Evolutionary conservation across 2,888 invertebrate genomes (phyloP).

Genomic region (Volucella inanis): DNA sequence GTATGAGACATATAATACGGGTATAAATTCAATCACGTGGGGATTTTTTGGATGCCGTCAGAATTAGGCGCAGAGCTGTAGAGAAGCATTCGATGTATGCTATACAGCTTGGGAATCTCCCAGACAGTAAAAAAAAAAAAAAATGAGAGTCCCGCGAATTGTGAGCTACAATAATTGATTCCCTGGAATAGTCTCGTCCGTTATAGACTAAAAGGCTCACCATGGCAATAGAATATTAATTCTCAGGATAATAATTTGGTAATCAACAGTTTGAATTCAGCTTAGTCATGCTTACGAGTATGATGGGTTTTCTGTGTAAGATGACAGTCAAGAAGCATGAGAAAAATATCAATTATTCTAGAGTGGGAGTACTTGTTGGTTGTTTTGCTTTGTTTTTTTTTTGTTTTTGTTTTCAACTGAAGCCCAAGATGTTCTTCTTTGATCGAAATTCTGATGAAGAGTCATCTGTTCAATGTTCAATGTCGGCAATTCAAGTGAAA

Average conservation of each 20-base stretch:
- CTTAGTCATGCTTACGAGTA: conserved; percentile 34
- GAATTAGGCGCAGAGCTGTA: not conserved
- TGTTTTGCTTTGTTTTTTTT: too few relatives aligned
- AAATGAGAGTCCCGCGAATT: too few relatives aligned
- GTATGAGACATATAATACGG: too few relatives aligned
- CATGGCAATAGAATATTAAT: conserved; percentile 42
- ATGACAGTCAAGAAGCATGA: conserved; percentile 41
- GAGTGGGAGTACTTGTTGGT: too few relatives aligned
- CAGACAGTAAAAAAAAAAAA: not conserved
- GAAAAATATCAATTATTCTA: conserved; percentile 52
- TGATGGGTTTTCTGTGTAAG: conserved; percentile 48
- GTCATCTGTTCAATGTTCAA: conserved; percentile 36
- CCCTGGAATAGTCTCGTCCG: not conserved
- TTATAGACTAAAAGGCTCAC: not conserved
- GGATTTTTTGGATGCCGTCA: not conserved
- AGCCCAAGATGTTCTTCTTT: not conserved
- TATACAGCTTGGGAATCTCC: not conserved
- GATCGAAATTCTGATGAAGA: conserved; percentile 39
- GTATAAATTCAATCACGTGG: not conserved
- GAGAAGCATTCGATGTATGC: not conserved
- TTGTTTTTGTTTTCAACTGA: too few relatives aligned
- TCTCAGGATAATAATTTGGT: conserved; percentile 43
- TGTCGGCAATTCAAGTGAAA: conserved; percentile 46
- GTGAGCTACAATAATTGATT: not conserved
- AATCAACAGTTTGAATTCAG: conserved; percentile 2